A percentile compares a stretch with the other conserved stretches of the same genome.
phyloP scores from a whole-genome alignment of 2,888 invertebrate species.

The Polylopha cassiicola region DNA sequence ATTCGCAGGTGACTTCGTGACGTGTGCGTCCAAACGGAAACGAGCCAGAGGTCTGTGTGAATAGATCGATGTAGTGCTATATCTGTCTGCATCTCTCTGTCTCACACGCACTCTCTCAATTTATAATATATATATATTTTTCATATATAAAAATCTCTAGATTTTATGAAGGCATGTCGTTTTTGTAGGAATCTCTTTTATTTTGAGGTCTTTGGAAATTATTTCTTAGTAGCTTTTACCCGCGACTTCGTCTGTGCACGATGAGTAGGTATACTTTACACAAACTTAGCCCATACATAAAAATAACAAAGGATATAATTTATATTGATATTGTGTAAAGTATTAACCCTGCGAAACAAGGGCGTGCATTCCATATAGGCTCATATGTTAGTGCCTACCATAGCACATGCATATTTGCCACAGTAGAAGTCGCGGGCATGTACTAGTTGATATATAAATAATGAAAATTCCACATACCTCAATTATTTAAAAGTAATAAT shows the following conservation, averaged over 20 bases:
- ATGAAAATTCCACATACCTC: slow-evolving; percentile 1
- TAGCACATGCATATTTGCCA: too few species aligned
- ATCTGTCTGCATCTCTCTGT: slow-evolving; percentile 66
- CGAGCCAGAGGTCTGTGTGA: slow-evolving; percentile 68
- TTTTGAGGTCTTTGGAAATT: neutral
- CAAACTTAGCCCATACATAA: too few species aligned
- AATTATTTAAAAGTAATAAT: neutral
- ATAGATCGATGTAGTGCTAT: slow-evolving; percentile 73
- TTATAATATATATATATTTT: slow-evolving; percentile 21
- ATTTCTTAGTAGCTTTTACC: too few species aligned
- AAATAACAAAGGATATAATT: too few species aligned
- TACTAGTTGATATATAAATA: neutral
- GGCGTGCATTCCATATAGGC: too few species aligned
- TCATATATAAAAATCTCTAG: slow-evolving; percentile 13
- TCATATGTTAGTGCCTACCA: too few species aligned
- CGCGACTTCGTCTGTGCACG: too few species aligned
- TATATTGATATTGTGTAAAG: too few species aligned
- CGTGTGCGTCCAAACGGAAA: slow-evolving; percentile 63
- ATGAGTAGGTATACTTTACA: too few species aligned
- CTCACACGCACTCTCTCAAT: slow-evolving; percentile 60
- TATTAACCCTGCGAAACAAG: too few species aligned
- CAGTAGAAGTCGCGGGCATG: too few species aligned
- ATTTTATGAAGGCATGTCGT: slow-evolving; percentile 24
- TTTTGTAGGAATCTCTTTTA: slow-evolving; percentile 17
- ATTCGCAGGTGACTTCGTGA: slow-evolving; percentile 77